Conservation (phyloP, 2,113 vertebrate genomes). For the Eudorcas thomsonii region DNA sequence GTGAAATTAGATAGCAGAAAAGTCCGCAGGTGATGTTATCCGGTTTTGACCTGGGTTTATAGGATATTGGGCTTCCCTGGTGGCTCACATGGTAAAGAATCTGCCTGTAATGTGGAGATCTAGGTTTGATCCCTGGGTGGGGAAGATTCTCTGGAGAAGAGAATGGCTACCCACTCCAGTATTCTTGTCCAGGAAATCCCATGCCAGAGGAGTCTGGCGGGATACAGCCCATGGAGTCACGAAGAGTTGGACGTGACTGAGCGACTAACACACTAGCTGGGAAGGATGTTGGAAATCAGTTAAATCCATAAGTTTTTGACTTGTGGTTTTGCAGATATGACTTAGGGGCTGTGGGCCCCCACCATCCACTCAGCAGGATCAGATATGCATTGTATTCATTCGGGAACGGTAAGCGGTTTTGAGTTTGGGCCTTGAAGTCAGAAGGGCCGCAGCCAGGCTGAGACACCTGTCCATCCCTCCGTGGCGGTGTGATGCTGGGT, state of each 20-base stretch:
- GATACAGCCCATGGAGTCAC: not conserved
- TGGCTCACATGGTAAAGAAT: not conserved
- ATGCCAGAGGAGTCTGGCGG: not conserved
- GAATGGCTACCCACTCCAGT: not conserved
- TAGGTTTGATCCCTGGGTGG: not conserved
- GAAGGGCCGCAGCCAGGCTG: not conserved
- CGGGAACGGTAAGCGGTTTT: not conserved
- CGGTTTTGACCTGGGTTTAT: not conserved
- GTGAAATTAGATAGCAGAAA: not conserved
- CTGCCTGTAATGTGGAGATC: not conserved
- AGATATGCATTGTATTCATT: not conserved
- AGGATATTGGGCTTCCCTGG: not conserved
- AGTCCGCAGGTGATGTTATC: not conserved
- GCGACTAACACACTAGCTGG: not conserved
- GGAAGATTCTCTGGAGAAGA: not conserved
- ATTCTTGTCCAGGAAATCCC: not conserved
- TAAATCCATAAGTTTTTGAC: not conserved
- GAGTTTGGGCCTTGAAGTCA: not conserved
- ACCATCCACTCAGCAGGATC: not conserved
- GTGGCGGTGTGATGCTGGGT: too few relatives aligned
- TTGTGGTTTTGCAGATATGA: not conserved
- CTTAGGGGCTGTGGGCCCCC: not conserved
- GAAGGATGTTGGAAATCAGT: not conserved
- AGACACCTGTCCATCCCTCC: not conserved
- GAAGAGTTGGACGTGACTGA: not conserved